Percentiles rank a stretch among this genome's conserved stretches.
Conservation (phyloP, 2,888 invertebrate species). For the Arrhopalites spinosus region DNA sequence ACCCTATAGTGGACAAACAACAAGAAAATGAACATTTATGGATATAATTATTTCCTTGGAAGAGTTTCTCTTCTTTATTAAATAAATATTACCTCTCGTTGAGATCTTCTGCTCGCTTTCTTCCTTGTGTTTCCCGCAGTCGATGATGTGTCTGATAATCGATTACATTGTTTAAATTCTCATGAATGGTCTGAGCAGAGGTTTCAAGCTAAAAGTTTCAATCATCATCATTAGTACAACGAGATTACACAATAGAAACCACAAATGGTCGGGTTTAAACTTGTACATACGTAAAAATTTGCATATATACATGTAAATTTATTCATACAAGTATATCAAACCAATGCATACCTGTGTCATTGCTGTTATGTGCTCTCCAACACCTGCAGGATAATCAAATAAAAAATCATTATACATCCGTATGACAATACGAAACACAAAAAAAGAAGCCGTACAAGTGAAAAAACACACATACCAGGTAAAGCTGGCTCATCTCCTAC, state of each 20-base stretch:
- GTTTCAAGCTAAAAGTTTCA: constrained; percentile 94
- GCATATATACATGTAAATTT: not conserved
- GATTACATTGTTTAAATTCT: constrained; percentile 81
- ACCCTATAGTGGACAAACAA: constrained; percentile 64
- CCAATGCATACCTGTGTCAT: constrained; percentile 76
- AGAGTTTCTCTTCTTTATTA: no score
- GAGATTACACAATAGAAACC: constrained; percentile 23
- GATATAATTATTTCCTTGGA: no score
- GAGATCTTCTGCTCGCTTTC: constrained; percentile 94
- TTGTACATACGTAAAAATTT: not conserved
- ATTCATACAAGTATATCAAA: not conserved
- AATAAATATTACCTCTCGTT: constrained; percentile 68
- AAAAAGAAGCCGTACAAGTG: no score
- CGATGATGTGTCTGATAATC: constrained; percentile 98
- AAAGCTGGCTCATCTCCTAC: constrained; percentile 87
- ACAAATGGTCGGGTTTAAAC: not conserved
- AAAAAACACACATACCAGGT: constrained; percentile 64
- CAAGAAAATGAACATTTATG: not conserved
- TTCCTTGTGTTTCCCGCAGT: constrained; percentile 89
- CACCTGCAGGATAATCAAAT: constrained; percentile 58
- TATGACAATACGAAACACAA: no score
- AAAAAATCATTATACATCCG: not conserved
- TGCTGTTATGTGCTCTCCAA: constrained; percentile 87
- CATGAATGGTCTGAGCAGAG: constrained; percentile 87
- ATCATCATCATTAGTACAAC: no score